phyloP scores from a whole-genome alignment of 2,797 vertebrate genomes.

The Diglossa cyanea region DNA sequence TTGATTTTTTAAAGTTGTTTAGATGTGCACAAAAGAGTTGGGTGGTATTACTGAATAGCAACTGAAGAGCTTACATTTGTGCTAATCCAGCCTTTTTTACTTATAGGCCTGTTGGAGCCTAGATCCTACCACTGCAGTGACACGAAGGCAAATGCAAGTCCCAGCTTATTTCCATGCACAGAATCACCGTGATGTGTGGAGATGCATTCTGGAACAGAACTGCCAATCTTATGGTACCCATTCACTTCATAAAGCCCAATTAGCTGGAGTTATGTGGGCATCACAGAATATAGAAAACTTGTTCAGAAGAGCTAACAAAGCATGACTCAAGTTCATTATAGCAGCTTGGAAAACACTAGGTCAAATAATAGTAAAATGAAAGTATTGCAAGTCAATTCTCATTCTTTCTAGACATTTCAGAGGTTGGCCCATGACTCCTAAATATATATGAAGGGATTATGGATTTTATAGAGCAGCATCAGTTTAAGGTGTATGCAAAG shows the following conservation, averaged over 20 bases:
- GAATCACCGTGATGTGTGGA: accelerated
- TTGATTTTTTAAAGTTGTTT: slow-evolving; percentile 39
- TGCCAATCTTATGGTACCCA: not conserved
- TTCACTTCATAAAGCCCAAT: not conserved
- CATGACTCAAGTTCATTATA: not conserved
- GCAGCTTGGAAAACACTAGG: not conserved
- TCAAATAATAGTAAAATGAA: not conserved
- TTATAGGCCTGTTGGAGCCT: not conserved
- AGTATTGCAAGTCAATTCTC: not conserved
- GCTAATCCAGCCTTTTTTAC: not conserved
- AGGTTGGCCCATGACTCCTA: not conserved
- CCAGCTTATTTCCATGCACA: not conserved
- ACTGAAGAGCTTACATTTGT: not conserved
- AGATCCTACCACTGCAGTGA: not conserved
- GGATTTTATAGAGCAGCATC: not conserved
- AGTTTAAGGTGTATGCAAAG: not conserved
- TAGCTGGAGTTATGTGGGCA: not conserved
- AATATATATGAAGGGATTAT: not conserved
- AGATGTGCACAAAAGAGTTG: not conserved
- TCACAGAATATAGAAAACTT: not conserved
- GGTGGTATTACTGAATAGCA: not conserved
- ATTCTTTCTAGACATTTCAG: not conserved
- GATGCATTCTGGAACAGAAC: not conserved
- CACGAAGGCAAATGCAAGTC: not conserved
- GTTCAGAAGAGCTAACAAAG: not conserved